Evolutionary conservation across 2,113 vertebrate genomes (phyloP).

Genomic region (Pipa parva): DNA sequence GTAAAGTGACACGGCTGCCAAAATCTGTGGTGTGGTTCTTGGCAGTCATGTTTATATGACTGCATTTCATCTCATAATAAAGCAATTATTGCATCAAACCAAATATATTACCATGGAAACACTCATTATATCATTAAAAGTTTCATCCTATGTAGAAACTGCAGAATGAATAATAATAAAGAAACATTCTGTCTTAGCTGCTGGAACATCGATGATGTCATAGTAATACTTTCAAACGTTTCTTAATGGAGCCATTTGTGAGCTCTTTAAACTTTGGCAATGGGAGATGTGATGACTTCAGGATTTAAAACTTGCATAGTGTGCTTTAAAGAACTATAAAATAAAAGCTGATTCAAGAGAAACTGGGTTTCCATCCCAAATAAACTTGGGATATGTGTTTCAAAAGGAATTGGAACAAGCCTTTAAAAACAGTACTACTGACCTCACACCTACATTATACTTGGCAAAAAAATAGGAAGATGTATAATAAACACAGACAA

Average conservation of each 20-base stretch:
- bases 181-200: neutral
- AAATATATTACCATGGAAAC: conserved; percentile 32
- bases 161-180: conserved; percentile 9
- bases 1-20: conserved; percentile 21
- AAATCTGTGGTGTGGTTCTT: conserved; percentile 37
- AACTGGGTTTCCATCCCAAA: conserved; percentile 29
- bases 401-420: conserved; percentile 28
- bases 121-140: conserved; percentile 16
- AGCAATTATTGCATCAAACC: conserved; percentile 31
- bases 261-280: conserved; percentile 18
- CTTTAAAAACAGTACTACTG: conserved; percentile 32
- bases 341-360: conserved; percentile 30
- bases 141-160: conserved; percentile 13
- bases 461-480: neutral
- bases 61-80: conserved; percentile 35
- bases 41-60: conserved; percentile 26
- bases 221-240: neutral
- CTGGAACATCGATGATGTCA: conserved; percentile 7
- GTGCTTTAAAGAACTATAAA: conserved; percentile 36
- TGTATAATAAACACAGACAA: conserved; percentile 38
- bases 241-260: conserved; percentile 2
- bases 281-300: conserved; percentile 24
- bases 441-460: conserved; percentile 36
- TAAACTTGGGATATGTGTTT: conserved; percentile 28
- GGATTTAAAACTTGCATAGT: conserved; percentile 29